Evolutionary conservation across 1,140 invertebrate species (phyloP), one percentile per base, ranked within the genome.

Genomic region (Mercenaria mercenaria): DNA sequence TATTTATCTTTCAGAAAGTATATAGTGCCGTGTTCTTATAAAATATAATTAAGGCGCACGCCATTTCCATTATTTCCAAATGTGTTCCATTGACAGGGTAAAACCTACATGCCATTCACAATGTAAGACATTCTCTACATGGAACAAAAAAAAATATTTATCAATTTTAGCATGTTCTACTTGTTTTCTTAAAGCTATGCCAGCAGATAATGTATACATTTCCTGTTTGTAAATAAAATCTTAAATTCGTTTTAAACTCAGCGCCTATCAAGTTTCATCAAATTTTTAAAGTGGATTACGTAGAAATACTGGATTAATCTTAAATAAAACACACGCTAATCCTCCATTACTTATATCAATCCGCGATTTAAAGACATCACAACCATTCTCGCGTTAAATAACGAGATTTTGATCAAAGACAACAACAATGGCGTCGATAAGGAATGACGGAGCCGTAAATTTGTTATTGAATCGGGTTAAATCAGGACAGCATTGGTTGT

Each of bases 361-460:
- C 64, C 34, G 4, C 2, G 13, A 72, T 47, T 84, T 47, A 39
- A 67, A 72, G 20, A 84, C 61, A 84, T 84, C 82, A 84, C 64
- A 84, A 23, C 1, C 29, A n/a, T 67, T 69, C 82, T 84, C 82
- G 82, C 64, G 39, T 52, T 41, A 69, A 79, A 34, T 88, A 80
- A 88, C 76, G 86, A 77, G 76, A 88, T 81, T 80, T 88, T 80
- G 43, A 88, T 88, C 61, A 88, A 69, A 88, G 52, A 64, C 34
- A 80, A 52, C 50, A 77, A 79, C 77, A 77, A 79, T 69, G 77
- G 47, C 47, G 59, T 32, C 39, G 86, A 88, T 88, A 81, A 80
- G 32, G 34, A 52, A 29, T 52, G 6, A 8, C 34, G 59, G 61
- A 88, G 15, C 76, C 15, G 41, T n/a, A 88, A 72, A 79, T 88